Evolutionary conservation across 2,113 vertebrate species (phyloP), one percentile per base, ranked within the genome.

Genomic region (Forbesichthys agassizii): DNA sequence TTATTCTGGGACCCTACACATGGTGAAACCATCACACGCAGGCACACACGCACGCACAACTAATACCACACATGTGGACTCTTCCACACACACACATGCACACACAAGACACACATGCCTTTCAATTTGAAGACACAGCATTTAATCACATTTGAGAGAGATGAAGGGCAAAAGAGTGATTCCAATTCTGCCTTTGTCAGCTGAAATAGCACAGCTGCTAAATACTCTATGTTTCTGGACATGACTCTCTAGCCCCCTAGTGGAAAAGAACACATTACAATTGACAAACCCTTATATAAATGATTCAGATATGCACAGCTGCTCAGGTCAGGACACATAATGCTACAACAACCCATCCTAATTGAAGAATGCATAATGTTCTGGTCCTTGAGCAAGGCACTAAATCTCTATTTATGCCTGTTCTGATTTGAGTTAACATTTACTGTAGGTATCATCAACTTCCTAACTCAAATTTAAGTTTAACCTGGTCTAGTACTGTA

Each of bases 1-100:
- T 79, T 79, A 70, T 69, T 58, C 76, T 76, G 82, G 80, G 83
- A 86, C 71, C 69, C 63, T 52, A 61, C 86, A 88, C 78, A 90
- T 89, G 89, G 88, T 88, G 85, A 88, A 90, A 70, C 68, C 74
- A 90, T 89, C 86, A 85, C 73, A 49, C 46, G 18, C 60, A 16
- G 42, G 11, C 61, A 18, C 61, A 18, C 61, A 33, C 61, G 20
- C 61, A 11, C 9, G 73, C 55, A 16, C 70, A 65, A 60, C 42
- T 70, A 74, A 10, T 64, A 54, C 53, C 67, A 68, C 54, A 75
- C 73, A 74, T 75, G 62, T 20, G 27, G 58, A 47, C 62, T 14
- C 47, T 33, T 18, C 13, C 18, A 5, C 47, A 63, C 36, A 11
- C n/a, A 48, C 47, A 49, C 47, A 16, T 47, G 12, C n/a, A 18